Conservation (phyloP, 2,797 vertebrate species). For the Okamejei kenojei region DNA sequence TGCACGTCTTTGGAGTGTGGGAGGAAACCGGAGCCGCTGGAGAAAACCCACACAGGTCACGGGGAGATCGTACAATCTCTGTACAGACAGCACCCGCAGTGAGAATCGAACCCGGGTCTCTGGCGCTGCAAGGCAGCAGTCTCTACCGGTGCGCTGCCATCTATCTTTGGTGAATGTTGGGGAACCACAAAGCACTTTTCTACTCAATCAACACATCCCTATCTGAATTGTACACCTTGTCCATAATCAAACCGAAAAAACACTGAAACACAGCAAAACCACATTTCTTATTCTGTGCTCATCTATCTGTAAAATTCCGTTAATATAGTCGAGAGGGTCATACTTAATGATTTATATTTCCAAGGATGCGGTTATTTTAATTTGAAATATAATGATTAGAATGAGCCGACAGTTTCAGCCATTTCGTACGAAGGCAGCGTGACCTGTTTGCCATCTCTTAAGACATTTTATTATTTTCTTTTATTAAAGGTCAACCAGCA, state of each 20-base stretch:
- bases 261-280: neutral
- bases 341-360: constrained; percentile 23
- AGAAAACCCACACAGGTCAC: too few species aligned
- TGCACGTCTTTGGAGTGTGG: too few species aligned
- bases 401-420: neutral
- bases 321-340: constrained; percentile 19
- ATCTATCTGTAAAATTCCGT: neutral
- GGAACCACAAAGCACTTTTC: neutral
- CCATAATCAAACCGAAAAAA: neutral
- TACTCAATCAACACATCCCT: neutral
- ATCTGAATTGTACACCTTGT: neutral
- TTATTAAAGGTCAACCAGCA: constrained; percentile 63
- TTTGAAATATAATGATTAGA: constrained; percentile 32
- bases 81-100: too few species aligned
- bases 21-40: too few species aligned
- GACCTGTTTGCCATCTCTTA: constrained; percentile 46
- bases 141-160: too few species aligned
- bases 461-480: constrained; percentile 49
- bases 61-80: too few species aligned
- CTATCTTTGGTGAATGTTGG: neutral
- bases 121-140: too few species aligned
- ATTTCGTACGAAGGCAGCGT: constrained; percentile 41
- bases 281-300: neutral
- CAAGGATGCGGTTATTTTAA: constrained; percentile 17
- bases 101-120: too few species aligned